Base-by-base conservation (phyloP, 1,140 invertebrate species). In the Drosophila funebris region DNA sequence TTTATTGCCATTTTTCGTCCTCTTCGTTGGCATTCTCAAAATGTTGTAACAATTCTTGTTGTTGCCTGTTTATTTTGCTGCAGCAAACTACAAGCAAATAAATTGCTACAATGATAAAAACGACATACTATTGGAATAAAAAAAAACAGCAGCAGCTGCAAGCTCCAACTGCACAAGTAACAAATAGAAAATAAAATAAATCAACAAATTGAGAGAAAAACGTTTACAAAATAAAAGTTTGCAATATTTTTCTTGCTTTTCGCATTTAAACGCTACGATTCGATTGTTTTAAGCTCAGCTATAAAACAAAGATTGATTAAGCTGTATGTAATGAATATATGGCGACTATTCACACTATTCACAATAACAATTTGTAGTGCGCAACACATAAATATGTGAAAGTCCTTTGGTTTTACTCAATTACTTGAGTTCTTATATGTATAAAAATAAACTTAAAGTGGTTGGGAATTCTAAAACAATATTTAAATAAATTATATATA, bases 1-100 rank as follows among this genome's bases (percentile, higher is more conserved):
- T 82, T 85, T 87, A 85, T 87, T 75, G 78, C 62, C 57, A 62
- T 62, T 85, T 76, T 75, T 53, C 33, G 29, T 58, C 22, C 44
- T 67, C 24, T n/a, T 20, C 44, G 50, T 54, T 81, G 68, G 64
- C 82, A 85, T 85, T 61, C 64, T 81, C 70, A 77, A 46, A 87
- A 81, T 81, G 69, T 64, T 71, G 69, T 52, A 66, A 58, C 64
- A 73, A 70, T 64, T 63, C 43, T 46, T 48, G 24, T 27, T 36
- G 27, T 60, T 52, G 52, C 16, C 36, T 57, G 63, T 58, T 67
- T 24, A 31, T 22, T 48, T 64, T 60, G 13, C 24, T 37, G 18
- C 33, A 36, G 69, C 71, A 75, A n/a, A n/a, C n/a, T n/a, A 61
- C 80, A 46, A 67, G 56, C 82, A 77, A 77, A 85, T 87, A 87